A percentile compares a stretch with the other conserved stretches of the same genome.
These are phyloP conservation scores for Nipponacmea schrenckii DNA, from an alignment of 2,888 invertebrate species.

Conservation along the genomic window DNA sequence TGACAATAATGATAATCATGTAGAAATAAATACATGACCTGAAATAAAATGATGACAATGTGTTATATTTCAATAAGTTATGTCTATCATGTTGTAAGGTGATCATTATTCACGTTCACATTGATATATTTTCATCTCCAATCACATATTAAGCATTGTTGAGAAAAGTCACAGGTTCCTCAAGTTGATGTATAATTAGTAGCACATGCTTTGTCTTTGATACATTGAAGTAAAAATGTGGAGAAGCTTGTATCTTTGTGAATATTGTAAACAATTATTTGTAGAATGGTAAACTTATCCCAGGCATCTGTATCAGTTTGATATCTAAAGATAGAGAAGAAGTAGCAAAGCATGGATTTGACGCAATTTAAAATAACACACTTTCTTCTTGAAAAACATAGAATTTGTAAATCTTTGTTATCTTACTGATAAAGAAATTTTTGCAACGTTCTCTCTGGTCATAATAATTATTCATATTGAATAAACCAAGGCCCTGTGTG, in stretches of 20 bases:
- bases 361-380: neutral
- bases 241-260: constrained; percentile 1
- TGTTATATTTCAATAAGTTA: neutral
- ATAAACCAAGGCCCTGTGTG: no score
- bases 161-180: constrained; percentile 9
- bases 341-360: neutral
- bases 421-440: no score
- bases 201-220: constrained; percentile 9
- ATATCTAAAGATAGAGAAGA: no score
- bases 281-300: constrained; percentile 5
- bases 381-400: no score
- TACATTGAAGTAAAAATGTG: neutral
- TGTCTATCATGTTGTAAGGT: neutral
- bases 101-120: neutral
- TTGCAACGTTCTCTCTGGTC: no score
- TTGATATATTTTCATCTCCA: neutral
- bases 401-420: no score
- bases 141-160: neutral
- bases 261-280: neutral
- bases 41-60: neutral
- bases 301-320: neutral
- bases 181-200: neutral
- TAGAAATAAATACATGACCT: no score
- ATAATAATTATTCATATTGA: no score
- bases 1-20: no score